phyloP scores from a whole-genome alignment of 92 coral and sea anemone species.

The Zoanthus sansibaricus region DNA sequence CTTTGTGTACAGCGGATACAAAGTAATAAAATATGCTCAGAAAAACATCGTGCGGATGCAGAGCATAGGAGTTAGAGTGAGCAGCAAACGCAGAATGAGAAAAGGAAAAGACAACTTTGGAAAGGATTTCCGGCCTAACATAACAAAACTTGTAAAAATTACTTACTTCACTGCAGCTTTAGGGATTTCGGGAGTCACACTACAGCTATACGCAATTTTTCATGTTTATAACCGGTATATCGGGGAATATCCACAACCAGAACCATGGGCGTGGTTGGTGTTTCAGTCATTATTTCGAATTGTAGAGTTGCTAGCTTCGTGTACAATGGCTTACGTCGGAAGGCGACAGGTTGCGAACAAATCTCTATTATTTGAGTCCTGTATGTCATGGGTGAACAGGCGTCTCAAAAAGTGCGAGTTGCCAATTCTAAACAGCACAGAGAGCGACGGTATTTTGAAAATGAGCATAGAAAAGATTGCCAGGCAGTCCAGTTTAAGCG shows the following conservation, averaged over 20 bases:
- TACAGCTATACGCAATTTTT: slow-evolving; percentile 78
- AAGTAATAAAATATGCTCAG: slow-evolving; percentile 63
- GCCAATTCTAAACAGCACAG: neutral
- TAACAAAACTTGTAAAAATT: slow-evolving; percentile 79
- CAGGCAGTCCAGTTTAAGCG: neutral
- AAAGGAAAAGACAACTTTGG: neutral
- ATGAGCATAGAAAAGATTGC: slow-evolving; percentile 1
- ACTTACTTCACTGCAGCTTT: slow-evolving; percentile 77
- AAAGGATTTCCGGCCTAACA: slow-evolving; percentile 60
- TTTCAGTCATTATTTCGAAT: slow-evolving; percentile 75
- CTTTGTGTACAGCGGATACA: slow-evolving; percentile 78
- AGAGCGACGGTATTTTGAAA: slow-evolving; percentile 7
- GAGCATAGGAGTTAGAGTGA: slow-evolving; percentile 60
- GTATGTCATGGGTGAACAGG: neutral
- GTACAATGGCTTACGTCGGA: slow-evolving; percentile 84
- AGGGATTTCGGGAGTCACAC: slow-evolving; percentile 74
- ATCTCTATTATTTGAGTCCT: neutral
- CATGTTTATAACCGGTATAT: slow-evolving; percentile 69
- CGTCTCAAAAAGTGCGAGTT: neutral
- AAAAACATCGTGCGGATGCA: slow-evolving; percentile 48
- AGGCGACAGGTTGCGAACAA: slow-evolving; percentile 67
- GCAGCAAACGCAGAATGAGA: neutral
- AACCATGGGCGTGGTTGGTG: slow-evolving; percentile 80
- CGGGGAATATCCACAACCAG: slow-evolving; percentile 42
- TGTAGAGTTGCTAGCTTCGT: slow-evolving; percentile 74